Percentiles rank a stretch among this genome's conserved stretches.
Evolutionary conservation across 92 coral and sea anemone genomes (phyloP).

Genomic region (Bergia puertoricense): DNA sequence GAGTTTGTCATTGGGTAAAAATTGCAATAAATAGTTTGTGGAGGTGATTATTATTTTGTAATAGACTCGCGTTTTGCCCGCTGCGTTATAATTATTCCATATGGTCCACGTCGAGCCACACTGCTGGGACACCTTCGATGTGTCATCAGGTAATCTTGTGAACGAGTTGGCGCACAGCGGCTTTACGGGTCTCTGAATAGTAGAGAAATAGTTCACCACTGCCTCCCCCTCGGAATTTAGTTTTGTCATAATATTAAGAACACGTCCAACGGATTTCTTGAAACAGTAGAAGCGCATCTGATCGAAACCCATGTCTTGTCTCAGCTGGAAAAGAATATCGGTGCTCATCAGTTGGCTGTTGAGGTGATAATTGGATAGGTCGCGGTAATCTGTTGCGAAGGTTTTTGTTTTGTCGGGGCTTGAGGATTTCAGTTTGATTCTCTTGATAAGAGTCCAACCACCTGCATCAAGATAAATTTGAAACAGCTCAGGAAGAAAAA

Average conservation of each 20-base stretch:
- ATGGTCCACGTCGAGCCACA: not conserved
- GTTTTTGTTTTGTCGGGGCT: not conserved
- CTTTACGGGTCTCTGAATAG: not conserved
- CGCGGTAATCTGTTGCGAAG: not conserved
- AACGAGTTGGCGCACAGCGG: not conserved
- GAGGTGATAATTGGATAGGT: not conserved
- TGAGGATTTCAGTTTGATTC: not conserved
- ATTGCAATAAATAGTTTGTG: too few species aligned
- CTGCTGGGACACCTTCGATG: not conserved
- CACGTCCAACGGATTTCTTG: not conserved
- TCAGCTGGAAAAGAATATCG: not conserved
- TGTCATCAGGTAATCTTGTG: not conserved
- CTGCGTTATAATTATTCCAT: not conserved
- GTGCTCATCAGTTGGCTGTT: not conserved
- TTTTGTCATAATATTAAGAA: not conserved
- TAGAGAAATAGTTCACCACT: not conserved
- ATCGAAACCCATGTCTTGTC: not conserved
- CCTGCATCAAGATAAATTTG: not conserved
- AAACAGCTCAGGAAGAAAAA: too few species aligned
- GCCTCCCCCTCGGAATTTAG: not conserved
- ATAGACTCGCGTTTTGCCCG: not conserved
- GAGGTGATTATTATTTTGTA: too few species aligned
- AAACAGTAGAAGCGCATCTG: not conserved
- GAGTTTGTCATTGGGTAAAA: too few species aligned
- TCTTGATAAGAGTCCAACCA: not conserved